These are phyloP conservation scores for Meleagris gallopavo DNA, from an alignment of 2,113 vertebrate genomes.

Conservation along the genomic window DNA sequence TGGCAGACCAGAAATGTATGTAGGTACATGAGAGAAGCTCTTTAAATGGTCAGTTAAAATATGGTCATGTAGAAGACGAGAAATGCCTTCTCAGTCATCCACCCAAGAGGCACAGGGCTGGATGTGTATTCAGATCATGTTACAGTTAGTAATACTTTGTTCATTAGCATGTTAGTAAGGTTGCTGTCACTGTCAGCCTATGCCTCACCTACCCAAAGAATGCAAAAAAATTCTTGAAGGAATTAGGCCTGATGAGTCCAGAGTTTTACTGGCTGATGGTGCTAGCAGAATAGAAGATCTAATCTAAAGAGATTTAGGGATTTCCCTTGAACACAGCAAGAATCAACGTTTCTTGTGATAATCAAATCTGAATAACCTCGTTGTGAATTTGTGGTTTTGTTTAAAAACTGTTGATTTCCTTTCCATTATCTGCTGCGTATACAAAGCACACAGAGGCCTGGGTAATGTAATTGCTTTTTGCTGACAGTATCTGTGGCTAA, in stretches of 20 bases:
- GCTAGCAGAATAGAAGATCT: neutral
- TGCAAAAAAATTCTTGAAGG: neutral
- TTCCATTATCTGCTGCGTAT: conserved; percentile 11
- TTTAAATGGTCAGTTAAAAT: neutral
- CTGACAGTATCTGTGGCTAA: conserved; percentile 20
- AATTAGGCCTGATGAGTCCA: neutral
- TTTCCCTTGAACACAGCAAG: neutral
- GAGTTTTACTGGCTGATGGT: neutral
- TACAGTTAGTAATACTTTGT: neutral
- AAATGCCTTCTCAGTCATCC: neutral
- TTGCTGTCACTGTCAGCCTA: neutral
- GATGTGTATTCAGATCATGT: neutral
- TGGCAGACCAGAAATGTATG: neutral
- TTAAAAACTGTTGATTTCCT: conserved; percentile 45
- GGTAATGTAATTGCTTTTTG: conserved; percentile 33
- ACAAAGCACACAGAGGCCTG: conserved; percentile 2
- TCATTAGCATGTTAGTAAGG: neutral
- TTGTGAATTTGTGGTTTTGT: conserved; percentile 31
- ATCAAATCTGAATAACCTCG: neutral
- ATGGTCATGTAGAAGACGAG: neutral
- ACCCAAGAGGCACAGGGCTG: neutral
- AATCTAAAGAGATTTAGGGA: neutral
- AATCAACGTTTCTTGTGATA: neutral
- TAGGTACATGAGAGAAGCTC: neutral
- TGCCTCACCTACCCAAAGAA: neutral